phyloP scores from a whole-genome alignment of 2,888 invertebrate species.

The Parnassius smintheus region DNA sequence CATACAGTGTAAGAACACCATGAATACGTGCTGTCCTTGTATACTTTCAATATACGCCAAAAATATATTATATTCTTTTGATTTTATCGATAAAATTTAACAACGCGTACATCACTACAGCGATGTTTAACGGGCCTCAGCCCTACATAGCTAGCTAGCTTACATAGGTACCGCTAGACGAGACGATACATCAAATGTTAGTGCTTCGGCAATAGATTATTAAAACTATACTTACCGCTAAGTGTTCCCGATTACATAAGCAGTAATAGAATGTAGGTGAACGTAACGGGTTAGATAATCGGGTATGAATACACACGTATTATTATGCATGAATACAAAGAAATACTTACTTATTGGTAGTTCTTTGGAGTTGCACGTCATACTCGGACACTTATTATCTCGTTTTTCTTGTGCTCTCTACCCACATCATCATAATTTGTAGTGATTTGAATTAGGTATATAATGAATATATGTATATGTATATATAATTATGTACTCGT shows the following conservation, averaged over 20 bases:
- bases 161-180: slow-evolving; percentile 76
- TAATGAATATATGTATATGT: no score
- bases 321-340: neutral
- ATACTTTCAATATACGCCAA: no score
- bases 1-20: no score
- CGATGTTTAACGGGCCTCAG: slow-evolving; percentile 64
- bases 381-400: no score
- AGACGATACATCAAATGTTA: slow-evolving; percentile 73
- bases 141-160: slow-evolving; percentile 60
- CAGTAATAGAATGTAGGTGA: slow-evolving; percentile 19
- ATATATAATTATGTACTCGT: no score
- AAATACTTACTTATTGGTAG: neutral
- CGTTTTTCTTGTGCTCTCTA: no score
- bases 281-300: slow-evolving; percentile 7
- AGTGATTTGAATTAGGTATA: no score
- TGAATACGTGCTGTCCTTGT: no score
- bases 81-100: slow-evolving; percentile 15
- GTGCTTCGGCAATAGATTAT: slow-evolving; percentile 62
- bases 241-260: slow-evolving; percentile 50
- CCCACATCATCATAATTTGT: no score
- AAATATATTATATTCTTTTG: neutral
- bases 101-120: slow-evolving; percentile 46
- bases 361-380: no score
- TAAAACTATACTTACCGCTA: slow-evolving; percentile 48
- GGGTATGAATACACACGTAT: neutral